Conservation (phyloP, 2,888 invertebrate species). For the Archips crataeganus region DNA sequence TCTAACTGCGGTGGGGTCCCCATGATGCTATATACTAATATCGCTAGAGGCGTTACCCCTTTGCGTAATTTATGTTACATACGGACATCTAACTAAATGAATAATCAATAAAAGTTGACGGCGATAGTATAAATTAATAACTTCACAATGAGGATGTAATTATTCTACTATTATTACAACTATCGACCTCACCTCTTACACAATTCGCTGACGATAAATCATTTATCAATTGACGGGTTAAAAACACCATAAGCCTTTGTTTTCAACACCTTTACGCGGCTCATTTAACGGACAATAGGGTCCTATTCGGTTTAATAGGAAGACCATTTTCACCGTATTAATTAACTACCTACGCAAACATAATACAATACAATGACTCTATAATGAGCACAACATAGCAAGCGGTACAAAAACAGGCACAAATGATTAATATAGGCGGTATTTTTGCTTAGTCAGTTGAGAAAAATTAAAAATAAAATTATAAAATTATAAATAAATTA, state of each 20-base stretch:
- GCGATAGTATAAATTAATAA: background rate
- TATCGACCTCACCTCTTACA: slow-evolving; percentile 6
- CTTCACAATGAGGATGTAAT: background rate
- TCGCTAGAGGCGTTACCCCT: too few species aligned
- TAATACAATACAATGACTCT: too few species aligned
- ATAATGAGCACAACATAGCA: too few species aligned
- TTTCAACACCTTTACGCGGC: background rate
- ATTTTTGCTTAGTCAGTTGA: background rate
- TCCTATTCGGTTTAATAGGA: background rate
- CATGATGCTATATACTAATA: too few species aligned
- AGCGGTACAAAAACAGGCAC: too few species aligned
- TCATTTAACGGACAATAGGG: slow-evolving; percentile 16
- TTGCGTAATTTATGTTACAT: background rate
- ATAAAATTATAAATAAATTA: too few species aligned
- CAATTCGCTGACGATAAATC: background rate
- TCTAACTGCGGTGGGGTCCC: too few species aligned
- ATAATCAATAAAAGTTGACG: background rate
- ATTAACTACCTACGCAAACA: too few species aligned
- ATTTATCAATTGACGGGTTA: background rate
- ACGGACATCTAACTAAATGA: background rate
- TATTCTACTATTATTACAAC: background rate
- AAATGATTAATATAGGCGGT: background rate
- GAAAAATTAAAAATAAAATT: too few species aligned
- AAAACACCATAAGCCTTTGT: background rate
- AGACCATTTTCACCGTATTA: background rate